Conservation (phyloP, 2,113 vertebrate species). For the Notothenia coriiceps region DNA sequence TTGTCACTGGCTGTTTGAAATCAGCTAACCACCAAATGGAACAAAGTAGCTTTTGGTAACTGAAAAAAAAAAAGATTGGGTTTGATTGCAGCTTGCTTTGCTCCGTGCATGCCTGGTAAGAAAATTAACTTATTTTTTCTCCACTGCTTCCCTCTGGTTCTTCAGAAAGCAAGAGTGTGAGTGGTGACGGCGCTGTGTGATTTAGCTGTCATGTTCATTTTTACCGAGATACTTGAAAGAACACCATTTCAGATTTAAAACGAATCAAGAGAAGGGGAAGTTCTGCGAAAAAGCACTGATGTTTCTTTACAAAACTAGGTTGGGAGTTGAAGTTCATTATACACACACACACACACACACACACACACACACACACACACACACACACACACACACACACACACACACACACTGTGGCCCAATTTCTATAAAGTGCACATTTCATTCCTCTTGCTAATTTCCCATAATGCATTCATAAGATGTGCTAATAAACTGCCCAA, state of each 20-base stretch:
- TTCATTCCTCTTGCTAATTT: constrained; percentile 59
- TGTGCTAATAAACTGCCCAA: constrained; percentile 72
- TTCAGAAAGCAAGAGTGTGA: not conserved
- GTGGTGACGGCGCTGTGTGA: constrained; percentile 1
- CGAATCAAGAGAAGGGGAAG: constrained; percentile 6
- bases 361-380: not conserved
- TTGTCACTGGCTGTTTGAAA: constrained; percentile 29
- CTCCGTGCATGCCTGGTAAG: not conserved
- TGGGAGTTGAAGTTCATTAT: not conserved
- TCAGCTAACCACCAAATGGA: not conserved
- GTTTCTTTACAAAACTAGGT: not conserved
- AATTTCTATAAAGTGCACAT: constrained; percentile 33
- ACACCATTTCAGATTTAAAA: constrained; percentile 7
- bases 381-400: constrained; percentile 3
- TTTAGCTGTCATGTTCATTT: constrained; percentile 48
- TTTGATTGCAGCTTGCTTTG: not conserved
- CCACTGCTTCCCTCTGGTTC: not conserved
- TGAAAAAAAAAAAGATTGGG: not conserved
- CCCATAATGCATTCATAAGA: constrained; percentile 68
- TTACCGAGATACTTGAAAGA: constrained; percentile 9
- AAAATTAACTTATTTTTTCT: not conserved
- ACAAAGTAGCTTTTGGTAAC: constrained; percentile 5
- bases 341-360: constrained; percentile 3
- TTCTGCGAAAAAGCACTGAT: constrained; percentile 12
- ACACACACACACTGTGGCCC: constrained; percentile 21